Evolutionary conservation across 2,888 invertebrate species (phyloP), one percentile per base, ranked within the genome.

Genomic region (Lasioglossum oenotherae): DNA sequence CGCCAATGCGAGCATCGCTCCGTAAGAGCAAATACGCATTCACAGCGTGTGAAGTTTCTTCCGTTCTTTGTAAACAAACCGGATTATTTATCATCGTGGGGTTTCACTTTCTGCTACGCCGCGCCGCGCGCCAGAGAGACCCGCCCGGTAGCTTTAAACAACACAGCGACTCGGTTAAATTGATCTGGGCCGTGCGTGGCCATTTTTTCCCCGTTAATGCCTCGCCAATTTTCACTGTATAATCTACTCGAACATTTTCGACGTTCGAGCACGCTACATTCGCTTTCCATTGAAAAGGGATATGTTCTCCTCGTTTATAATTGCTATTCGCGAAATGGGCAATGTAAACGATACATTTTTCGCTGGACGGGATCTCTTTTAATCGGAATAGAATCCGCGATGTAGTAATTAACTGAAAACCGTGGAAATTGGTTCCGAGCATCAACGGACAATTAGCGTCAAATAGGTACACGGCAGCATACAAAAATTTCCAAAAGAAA

Each of bases 41-140:
- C 60, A 74, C 69, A 31, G 41, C 60, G 69, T 31, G 60, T 19
- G 31, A 78, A 72, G 74, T 60, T 84, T 77, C 74, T 85, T 84
- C 78, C 73, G 75, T 53, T 76, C 60, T 31, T 76, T 49, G 38
- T 60, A 67, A 64, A 81, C 53, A 57, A 83, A 84, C 31, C 71
- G 76, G 60, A 74, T 60, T 73, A 74, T 78, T 78, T 78, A 69
- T 35, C 44, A 44, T 27, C 71, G 6, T 23, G 38, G 67, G 23
- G n/a, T 35, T 38, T 69, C 69, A 69, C 69, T 69, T 69, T 69
- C 69, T 41, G n/a, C 69, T 38, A 23, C 38, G 69, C 23, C 67
- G 67, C 16, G 35, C 31, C 31, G 31, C 31, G 31, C 31, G 31
- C 8, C 38, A n/a, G 35, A 35, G 23, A 67, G 10, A 60, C 60